A percentile compares a stretch with the other conserved stretches of the same genome.
Evolutionary conservation across 2,113 vertebrate genomes (phyloP).

Genomic region (Myrmecophaga tridactyla): DNA sequence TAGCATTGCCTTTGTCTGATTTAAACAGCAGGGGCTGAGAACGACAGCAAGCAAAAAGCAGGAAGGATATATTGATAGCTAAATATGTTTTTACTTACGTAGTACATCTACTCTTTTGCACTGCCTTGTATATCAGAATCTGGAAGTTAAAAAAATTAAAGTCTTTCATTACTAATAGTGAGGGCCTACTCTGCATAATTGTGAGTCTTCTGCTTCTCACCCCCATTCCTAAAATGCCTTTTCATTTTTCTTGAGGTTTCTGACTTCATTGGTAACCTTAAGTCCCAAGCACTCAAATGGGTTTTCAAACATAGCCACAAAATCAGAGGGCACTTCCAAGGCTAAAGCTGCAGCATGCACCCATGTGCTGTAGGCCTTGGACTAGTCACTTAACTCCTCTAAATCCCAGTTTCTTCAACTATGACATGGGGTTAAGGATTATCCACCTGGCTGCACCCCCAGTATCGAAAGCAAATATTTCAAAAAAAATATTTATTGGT

Average conservation of each 20-base stretch:
- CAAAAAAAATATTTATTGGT: slow-evolving; percentile 2
- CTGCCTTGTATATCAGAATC: not conserved
- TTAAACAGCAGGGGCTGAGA: not conserved
- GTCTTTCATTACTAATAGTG: not conserved
- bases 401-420: not conserved
- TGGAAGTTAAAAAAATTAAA: not conserved
- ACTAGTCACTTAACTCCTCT: not conserved
- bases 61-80: not conserved
- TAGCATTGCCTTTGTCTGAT: not conserved
- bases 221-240: not conserved
- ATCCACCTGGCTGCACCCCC: not conserved
- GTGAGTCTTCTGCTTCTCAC: slow-evolving; percentile 15
- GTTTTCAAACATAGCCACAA: not conserved
- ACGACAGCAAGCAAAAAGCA: not conserved
- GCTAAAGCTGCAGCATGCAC: too few species aligned
- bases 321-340: not conserved
- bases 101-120: not conserved
- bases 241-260: not conserved
- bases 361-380: not conserved
- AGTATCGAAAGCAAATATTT: not conserved
- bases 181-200: not conserved
- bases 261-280: not conserved
- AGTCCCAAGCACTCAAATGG: not conserved
- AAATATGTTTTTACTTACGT: not conserved
- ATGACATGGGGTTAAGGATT: not conserved